These are phyloP conservation scores for Spondyliosoma cantharus DNA, from an alignment of 2,797 vertebrate species.

Conservation along the genomic window DNA sequence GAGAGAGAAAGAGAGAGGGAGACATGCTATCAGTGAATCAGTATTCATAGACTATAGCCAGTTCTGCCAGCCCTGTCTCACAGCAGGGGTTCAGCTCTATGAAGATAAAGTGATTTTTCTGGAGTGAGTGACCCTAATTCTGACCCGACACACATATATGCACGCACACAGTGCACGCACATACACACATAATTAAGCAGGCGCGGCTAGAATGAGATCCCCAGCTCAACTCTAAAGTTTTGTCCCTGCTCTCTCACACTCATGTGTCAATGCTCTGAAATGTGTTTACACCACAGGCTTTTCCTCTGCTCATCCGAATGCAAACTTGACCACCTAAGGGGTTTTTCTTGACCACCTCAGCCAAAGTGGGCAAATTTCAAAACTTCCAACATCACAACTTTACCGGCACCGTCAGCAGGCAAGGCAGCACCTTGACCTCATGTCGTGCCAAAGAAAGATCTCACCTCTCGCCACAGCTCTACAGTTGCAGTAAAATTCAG, in stretches of 20 bases:
- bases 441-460: slow-evolving; percentile 25
- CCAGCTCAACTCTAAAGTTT: slow-evolving; percentile 46
- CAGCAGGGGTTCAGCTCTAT: slow-evolving; percentile 68
- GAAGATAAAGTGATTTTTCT: slow-evolving; percentile 79
- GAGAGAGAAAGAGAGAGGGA: slow-evolving; percentile 9
- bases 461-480: slow-evolving; percentile 37
- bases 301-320: slow-evolving; percentile 39
- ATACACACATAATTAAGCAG: slow-evolving; percentile 59
- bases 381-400: not conserved
- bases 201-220: slow-evolving; percentile 45
- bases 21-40: slow-evolving; percentile 59
- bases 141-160: slow-evolving; percentile 60
- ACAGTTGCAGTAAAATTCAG: slow-evolving; percentile 30
- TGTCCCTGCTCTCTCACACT: slow-evolving; percentile 15
- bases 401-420: not conserved
- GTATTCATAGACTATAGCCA: slow-evolving; percentile 72
- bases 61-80: slow-evolving; percentile 62
- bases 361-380: slow-evolving; percentile 15
- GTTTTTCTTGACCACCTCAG: slow-evolving; percentile 11
- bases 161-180: slow-evolving; percentile 7
- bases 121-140: slow-evolving; percentile 64
- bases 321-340: slow-evolving; percentile 5
- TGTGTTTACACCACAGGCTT: slow-evolving; percentile 41
- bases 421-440: slow-evolving; percentile 23
- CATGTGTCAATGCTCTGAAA: slow-evolving; percentile 33